A percentile compares a stretch with the other conserved stretches of the same genome.
Conservation (phyloP, 1,140 invertebrate species). For the Apis laboriosa region DNA sequence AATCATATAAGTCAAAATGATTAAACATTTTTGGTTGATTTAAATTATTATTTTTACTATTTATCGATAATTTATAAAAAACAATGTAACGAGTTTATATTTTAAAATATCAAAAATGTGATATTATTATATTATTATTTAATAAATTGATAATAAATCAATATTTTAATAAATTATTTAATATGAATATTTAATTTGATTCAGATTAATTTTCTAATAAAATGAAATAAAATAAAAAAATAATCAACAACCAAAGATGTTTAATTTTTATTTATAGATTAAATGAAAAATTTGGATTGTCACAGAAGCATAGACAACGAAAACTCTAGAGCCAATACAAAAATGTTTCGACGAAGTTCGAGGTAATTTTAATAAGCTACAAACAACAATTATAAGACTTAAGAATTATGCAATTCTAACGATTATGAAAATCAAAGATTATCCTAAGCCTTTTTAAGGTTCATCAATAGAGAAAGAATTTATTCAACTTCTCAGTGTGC, state of each 20-base stretch:
- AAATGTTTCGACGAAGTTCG: neutral
- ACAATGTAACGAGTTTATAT: neutral
- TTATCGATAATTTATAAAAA: neutral
- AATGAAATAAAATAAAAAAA: neutral
- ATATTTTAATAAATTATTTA: no score
- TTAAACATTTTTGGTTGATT: constrained; percentile 6
- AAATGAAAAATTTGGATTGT: constrained; percentile 10
- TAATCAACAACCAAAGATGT: neutral
- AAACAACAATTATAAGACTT: neutral
- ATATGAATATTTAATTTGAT: neutral
- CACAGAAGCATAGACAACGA: constrained; percentile 35
- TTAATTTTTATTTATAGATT: neutral
- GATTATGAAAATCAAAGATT: neutral
- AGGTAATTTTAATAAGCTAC: neutral
- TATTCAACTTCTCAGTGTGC: constrained; percentile 23
- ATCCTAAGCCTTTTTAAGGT: neutral
- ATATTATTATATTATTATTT: neutral
- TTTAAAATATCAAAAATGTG: neutral
- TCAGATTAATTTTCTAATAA: neutral
- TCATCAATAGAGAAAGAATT: constrained; percentile 5
- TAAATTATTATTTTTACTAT: neutral
- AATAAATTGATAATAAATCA: no score
- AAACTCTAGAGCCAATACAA: neutral
- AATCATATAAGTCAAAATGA: neutral
- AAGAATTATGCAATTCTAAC: neutral